Base-by-base conservation (phyloP, 2,797 vertebrate species). In the Coregonus ussuriensis region DNA sequence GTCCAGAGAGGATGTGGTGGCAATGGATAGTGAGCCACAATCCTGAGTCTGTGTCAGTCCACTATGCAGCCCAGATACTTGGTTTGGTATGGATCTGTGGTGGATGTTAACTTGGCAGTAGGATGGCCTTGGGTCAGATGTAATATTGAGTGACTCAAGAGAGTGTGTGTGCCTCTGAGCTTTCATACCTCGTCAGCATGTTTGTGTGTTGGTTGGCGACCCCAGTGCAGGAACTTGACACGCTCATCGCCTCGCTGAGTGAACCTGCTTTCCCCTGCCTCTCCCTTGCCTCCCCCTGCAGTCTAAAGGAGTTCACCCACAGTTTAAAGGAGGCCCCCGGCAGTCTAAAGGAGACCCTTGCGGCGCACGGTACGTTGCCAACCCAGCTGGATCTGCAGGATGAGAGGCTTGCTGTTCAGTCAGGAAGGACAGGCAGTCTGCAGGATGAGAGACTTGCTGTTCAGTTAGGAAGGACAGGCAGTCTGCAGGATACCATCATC, bases 131-230 rank as follows among this genome's bases (percentile, higher is more conserved):
- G 41, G 41, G 41, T 47, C 41, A 11, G 41, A 47, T 47, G 4
- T 77, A 62, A 80, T 66, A 81, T 82, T 80, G 63, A 77, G 62
- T 25, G 66, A 11, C 13, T 47, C 41, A 9, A 47, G 41, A 47
- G 41, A 47, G 2, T 47, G 41, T 47, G 11, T 47, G 41, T 75
- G 71, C 83, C 76, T 77, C 37, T 56, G 73, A 81, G 79, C 83
- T 78, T 86, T 76, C 76, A 2, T 33, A 33, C 31, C 31, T 33
- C 31, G 3, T 33, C 31, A 33, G 31, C 31, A 3, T 33, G 31
- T 33, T 33, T 71, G 70, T 53, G 52, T 53, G 71, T 79, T 81
- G 76, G 53, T 71, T 33, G 62, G 67, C 25, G 75, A 33, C 70
- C 59, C 80, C 62, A 25, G 25, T 25, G 25, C 25, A 25, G 25